Base-by-base conservation (phyloP, 2,888 invertebrate genomes). In the Drosophila multiciliata region DNA sequence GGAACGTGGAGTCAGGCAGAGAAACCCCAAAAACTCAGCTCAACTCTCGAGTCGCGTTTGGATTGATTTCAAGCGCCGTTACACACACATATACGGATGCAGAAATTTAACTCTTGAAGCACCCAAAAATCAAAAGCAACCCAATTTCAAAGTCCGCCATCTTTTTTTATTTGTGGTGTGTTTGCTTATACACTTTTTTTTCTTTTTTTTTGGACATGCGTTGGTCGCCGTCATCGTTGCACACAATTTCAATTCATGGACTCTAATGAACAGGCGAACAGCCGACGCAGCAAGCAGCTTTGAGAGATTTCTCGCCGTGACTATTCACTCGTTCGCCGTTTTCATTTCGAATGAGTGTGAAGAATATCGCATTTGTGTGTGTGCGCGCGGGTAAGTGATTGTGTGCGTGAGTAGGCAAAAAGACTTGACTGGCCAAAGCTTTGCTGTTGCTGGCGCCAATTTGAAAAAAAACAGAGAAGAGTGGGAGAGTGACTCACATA, bases 191-290 rank as follows among this genome's bases (percentile, higher is more conserved):
- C 6, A 29, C 29, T 54, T n/a, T 36, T n/a, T 11, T 63, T 20
- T 15, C 8, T 26, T 67, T 67, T 29, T 38, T 66, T 62, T 79
- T 74, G 33, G 64, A 57, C 78, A 63, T 81, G 78, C 75, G 45
- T 23, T 26, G 78, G 78, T 68, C 80, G 79, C 82, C 75, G 80
- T 72, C 79, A 82, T 79, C 82, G 80, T 75, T 73, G 80, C 82
- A 89, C 87, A 85, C 82, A 90, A 91, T 91, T 92, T 91, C 90
- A 92, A 92, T 92, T 92, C 92, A 90, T 92, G 92, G 92, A 92
- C 93, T 93, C 92, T 92, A 92, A 90, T 79, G 80, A 90, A 81
- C 85, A 91, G 93, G 93, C 84, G 68, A 80, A 38, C 92, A 92
- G 91, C 67, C 53, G 2, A 5, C 1, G 7, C 0, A 63, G 74